Evolutionary conservation across 2,888 invertebrate genomes (phyloP).

Genomic region (Peribatodes rhomboidaria): DNA sequence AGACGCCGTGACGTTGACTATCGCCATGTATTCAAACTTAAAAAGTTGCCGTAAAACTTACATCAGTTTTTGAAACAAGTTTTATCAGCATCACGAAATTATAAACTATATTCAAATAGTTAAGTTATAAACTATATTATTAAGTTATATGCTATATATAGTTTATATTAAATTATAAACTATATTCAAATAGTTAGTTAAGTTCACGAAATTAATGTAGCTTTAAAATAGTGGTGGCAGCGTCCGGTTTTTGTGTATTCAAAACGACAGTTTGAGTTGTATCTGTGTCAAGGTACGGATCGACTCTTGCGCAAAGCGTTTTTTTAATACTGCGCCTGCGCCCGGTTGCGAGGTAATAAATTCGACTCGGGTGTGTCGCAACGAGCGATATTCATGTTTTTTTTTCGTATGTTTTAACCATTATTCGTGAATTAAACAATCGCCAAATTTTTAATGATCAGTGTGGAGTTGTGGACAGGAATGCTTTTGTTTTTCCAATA

Average conservation of each 20-base stretch:
- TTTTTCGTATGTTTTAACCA: slow-evolving; percentile 68
- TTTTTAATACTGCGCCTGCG: slow-evolving; percentile 83
- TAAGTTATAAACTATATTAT: no score
- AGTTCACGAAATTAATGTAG: slow-evolving; percentile 47
- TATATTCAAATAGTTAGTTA: slow-evolving; percentile 16
- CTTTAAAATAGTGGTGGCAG: slow-evolving; percentile 74
- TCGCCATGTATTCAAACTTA: no score
- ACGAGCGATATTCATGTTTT: slow-evolving; percentile 77
- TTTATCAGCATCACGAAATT: slow-evolving; percentile 5
- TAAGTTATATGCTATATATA: no score
- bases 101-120: slow-evolving; percentile 15
- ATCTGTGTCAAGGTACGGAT: slow-evolving; percentile 86
- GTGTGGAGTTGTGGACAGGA: neutral
- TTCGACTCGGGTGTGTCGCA: slow-evolving; percentile 84
- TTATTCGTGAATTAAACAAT: slow-evolving; percentile 41
- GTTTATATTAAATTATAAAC: slow-evolving; percentile 9
- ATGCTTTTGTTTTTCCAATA: neutral
- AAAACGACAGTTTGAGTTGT: slow-evolving; percentile 83
- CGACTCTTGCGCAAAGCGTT: slow-evolving; percentile 84
- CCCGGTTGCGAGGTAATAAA: slow-evolving; percentile 85
- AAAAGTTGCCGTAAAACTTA: no score
- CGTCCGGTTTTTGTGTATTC: slow-evolving; percentile 86
- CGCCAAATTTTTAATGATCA: neutral
- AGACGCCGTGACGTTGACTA: no score
- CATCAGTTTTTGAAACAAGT: neutral